A percentile compares a stretch with the other conserved stretches of the same genome.
Conservation (phyloP, 2,113 vertebrate species). For the Stigmatopora nigra region DNA sequence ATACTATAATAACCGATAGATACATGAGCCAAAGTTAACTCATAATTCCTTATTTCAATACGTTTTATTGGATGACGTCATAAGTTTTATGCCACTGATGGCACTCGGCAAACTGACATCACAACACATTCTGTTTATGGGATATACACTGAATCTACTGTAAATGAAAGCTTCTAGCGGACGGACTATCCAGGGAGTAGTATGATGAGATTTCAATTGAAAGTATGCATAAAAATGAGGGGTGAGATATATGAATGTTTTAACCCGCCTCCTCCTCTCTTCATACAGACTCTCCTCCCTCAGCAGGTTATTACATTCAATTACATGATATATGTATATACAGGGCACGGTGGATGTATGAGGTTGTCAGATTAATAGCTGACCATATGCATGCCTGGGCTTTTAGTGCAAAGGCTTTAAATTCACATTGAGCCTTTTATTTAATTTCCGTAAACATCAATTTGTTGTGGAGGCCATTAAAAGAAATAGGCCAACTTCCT, state of each 20-base stretch:
- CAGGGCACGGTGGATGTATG: not conserved
- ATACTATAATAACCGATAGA: not conserved
- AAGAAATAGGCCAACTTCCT: not conserved
- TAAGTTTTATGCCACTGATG: not conserved
- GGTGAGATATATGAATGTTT: conserved; percentile 36
- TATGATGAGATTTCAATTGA: conserved; percentile 36
- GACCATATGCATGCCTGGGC: not conserved
- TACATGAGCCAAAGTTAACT: too few relatives aligned
- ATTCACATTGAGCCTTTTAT: conserved; percentile 1
- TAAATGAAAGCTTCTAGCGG: conserved; percentile 41
- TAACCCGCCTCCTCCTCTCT: conserved; percentile 17
- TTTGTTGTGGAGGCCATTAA: conserved; percentile 3
- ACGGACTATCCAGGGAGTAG: conserved; percentile 38
- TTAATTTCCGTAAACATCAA: conserved; percentile 7
- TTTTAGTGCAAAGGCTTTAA: not conserved
- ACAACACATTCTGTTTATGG: too few relatives aligned
- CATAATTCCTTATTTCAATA: not conserved
- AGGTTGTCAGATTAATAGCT: conserved; percentile 8
- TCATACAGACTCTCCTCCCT: not conserved
- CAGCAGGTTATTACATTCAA: conserved; percentile 3
- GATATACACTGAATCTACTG: conserved; percentile 2
- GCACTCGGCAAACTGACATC: not conserved
- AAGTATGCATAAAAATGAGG: conserved; percentile 51
- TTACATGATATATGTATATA: conserved; percentile 1
- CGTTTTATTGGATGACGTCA: not conserved